These are phyloP conservation scores for Hypomecis atomaria DNA, from an alignment of 2,888 invertebrate genomes.

Conservation along the genomic window DNA sequence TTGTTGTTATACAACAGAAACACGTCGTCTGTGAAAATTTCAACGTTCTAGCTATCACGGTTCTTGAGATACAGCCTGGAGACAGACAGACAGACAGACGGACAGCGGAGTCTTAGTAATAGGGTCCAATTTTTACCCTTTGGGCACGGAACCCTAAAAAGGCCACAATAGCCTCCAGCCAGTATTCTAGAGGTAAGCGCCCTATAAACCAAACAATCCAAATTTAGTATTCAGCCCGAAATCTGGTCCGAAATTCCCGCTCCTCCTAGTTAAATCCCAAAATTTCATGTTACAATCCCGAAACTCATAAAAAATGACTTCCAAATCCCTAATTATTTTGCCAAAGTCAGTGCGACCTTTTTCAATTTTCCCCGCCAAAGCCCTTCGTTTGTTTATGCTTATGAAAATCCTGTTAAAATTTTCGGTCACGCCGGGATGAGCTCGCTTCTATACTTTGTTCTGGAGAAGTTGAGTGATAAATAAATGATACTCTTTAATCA, in stretches of 20 bases:
- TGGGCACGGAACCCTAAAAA: too few relatives aligned
- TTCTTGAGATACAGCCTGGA: too few relatives aligned
- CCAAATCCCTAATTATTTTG: slow-evolving; percentile 47
- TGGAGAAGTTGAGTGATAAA: slow-evolving; percentile 10
- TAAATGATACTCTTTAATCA: slow-evolving; percentile 1
- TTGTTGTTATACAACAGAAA: too few relatives aligned
- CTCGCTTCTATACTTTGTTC: slow-evolving; percentile 22
- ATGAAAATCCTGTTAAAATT: slow-evolving; percentile 46
- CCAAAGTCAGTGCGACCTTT: slow-evolving; percentile 50
- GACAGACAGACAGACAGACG: too few relatives aligned
- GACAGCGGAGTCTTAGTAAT: too few relatives aligned
- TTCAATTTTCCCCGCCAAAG: slow-evolving; percentile 51
- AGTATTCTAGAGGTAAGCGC: too few relatives aligned
- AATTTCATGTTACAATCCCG: slow-evolving; percentile 32
- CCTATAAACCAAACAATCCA: neutral
- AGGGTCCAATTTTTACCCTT: too few relatives aligned
- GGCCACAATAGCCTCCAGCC: too few relatives aligned
- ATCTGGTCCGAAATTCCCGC: slow-evolving; percentile 2
- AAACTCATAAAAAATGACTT: slow-evolving; percentile 33
- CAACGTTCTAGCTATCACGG: too few relatives aligned
- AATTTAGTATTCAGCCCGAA: neutral
- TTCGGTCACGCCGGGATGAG: slow-evolving; percentile 35
- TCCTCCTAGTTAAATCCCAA: slow-evolving; percentile 22
- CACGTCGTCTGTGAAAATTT: too few relatives aligned
- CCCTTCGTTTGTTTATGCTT: slow-evolving; percentile 52